Evolutionary conservation across 2,888 invertebrate species (phyloP).

Genomic region (Synergus japonicus): DNA sequence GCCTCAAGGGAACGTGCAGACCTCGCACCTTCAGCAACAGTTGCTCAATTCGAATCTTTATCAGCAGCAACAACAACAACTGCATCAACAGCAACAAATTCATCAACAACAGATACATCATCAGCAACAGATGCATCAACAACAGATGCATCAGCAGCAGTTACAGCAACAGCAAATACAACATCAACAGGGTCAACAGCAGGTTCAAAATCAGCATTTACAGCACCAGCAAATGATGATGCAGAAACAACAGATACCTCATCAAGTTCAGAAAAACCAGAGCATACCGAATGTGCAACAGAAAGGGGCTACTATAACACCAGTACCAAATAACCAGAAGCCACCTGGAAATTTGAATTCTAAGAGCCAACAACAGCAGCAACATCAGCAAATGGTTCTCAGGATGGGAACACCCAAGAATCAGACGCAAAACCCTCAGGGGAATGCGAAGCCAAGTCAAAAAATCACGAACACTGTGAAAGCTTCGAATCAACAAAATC

Average conservation of each 20-base stretch:
- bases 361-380: conserved; percentile 60
- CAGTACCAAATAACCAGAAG: conserved; percentile 61
- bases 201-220: conserved; percentile 31
- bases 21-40: conserved; percentile 60
- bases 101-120: neutral
- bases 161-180: conserved; percentile 36
- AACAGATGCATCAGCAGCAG: conserved; percentile 37
- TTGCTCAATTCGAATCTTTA: conserved; percentile 54
- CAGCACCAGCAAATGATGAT: conserved; percentile 48
- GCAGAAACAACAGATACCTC: conserved; percentile 55
- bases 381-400: conserved; percentile 67
- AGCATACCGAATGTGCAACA: conserved; percentile 58
- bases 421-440: conserved; percentile 58
- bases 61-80: conserved; percentile 21
- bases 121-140: neutral
- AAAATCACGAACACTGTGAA: conserved; percentile 64
- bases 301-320: conserved; percentile 59
- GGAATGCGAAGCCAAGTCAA: conserved; percentile 59
- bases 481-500: conserved; percentile 59
- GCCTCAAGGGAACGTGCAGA: conserved; percentile 46
- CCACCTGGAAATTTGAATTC: conserved; percentile 52
- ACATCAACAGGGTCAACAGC: conserved; percentile 50
- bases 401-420: conserved; percentile 66
- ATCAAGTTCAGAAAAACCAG: conserved; percentile 61
- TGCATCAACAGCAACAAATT: conserved; percentile 40